A percentile compares a stretch with the other conserved stretches of the same genome.
Conservation (phyloP, 2,113 vertebrate genomes). For the Egretta garzetta region DNA sequence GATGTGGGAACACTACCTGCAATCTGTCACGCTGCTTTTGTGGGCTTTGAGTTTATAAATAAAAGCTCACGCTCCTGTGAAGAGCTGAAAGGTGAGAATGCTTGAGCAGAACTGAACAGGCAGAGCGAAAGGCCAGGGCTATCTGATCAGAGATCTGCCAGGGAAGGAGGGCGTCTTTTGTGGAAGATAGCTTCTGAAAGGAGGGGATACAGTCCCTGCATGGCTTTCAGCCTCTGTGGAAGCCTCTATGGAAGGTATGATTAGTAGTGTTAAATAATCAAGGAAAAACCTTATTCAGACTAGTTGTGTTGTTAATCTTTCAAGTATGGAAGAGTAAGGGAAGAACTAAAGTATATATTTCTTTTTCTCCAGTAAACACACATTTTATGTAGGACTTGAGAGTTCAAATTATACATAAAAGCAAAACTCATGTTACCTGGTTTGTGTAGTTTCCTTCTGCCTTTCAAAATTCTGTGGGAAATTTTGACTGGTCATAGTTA, state of each 20-base stretch:
- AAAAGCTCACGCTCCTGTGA: background rate
- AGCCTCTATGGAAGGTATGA: background rate
- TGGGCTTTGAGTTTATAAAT: background rate
- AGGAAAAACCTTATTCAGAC: background rate
- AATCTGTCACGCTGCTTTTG: background rate
- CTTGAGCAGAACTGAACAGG: background rate
- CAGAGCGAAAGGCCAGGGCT: background rate
- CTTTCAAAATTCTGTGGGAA: background rate
- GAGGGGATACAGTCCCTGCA: background rate
- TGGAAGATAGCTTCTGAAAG: background rate
- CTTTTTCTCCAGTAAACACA: background rate
- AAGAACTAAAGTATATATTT: background rate
- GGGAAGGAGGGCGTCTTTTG: background rate
- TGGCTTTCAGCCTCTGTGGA: background rate
- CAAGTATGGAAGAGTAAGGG: background rate
- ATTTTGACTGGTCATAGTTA: background rate
- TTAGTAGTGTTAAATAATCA: background rate
- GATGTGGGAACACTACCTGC: background rate
- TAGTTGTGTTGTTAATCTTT: background rate
- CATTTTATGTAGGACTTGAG: background rate
- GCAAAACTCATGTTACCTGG: background rate
- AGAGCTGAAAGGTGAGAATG: background rate
- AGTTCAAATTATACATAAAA: background rate
- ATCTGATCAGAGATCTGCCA: background rate
- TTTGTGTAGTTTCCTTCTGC: background rate